Base-by-base conservation (phyloP, 2,888 invertebrate species). In the Clanis bilineata region DNA sequence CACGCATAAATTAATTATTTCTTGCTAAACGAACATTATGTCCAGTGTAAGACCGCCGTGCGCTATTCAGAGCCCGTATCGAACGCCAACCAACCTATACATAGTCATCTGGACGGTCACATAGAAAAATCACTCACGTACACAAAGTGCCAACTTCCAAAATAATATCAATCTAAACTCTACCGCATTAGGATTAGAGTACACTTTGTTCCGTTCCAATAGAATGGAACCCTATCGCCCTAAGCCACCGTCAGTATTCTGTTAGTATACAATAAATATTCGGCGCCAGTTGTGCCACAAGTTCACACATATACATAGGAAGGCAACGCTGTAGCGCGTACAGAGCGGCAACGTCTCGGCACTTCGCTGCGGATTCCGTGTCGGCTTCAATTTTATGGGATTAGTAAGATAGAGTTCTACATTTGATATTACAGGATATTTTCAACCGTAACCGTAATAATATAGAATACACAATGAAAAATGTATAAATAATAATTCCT, bases 261-360 rank as follows among this genome's bases (percentile, higher is more conserved):
- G 90, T 90, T 90, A 88, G 90, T 91, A 91, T 90, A 91, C 91
- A 91, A 91, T 91, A 91, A 92, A 90, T 91, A 92, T 92, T 90
- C 90, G 90, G 91, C 89, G 92, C 89, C 91, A 91, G 91, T 92
- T 90, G 91, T 90, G 86, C 85, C 86, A 83, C 82, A 81, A 86
- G 79, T 79, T 82, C 89, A 90, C 89, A 90, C 89, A 86, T 89
- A 91, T 90, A 91, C 88, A 91, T 90, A 91, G 84, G 77, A 79
- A 76, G 81, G 82, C 83, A 77, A 80, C 85, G 87, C 80, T 80
- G 87, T 79, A 76, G 83, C 82, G 68, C 79, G 85, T 80, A 71
- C 83, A 84, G 88, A 86, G 76, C 85, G 91, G 90, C 91, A 91
- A 91, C 92, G 85, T 85, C 86, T 91, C 92, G 60, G 59, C 71